Conservation (phyloP, 2,888 invertebrate genomes). For the Encarsia formosa region DNA sequence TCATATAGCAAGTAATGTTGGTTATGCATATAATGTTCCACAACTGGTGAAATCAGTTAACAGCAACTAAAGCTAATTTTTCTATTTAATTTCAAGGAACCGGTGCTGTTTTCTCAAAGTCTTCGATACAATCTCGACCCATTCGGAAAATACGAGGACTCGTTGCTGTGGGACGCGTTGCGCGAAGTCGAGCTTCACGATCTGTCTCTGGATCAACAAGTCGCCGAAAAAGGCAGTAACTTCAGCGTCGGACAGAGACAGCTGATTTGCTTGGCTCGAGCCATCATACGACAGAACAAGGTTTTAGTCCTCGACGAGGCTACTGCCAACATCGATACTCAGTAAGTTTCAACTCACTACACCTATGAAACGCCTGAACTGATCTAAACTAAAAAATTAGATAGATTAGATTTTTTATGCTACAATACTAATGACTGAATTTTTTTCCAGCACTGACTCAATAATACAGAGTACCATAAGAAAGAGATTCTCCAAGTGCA, state of each 20-base stretch:
- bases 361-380: background rate
- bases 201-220: constrained; percentile 60
- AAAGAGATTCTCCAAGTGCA: background rate
- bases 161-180: constrained; percentile 72
- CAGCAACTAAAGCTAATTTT: background rate
- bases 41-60: too few relatives aligned
- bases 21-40: too few relatives aligned
- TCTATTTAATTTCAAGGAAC: constrained; percentile 58
- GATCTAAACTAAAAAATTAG: too few relatives aligned
- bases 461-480: background rate
- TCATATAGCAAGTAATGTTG: too few relatives aligned
- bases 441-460: background rate
- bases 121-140: constrained; percentile 81
- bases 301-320: constrained; percentile 87
- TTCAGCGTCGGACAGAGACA: constrained; percentile 87
- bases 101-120: constrained; percentile 75
- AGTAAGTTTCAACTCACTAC: background rate
- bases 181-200: constrained; percentile 74
- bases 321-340: constrained; percentile 78
- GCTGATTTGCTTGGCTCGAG: constrained; percentile 79
- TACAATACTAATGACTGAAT: too few relatives aligned
- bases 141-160: constrained; percentile 68
- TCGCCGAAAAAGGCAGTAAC: constrained; percentile 76
- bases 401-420: too few relatives aligned
- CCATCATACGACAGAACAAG: constrained; percentile 73